Conservation (phyloP, 2,888 invertebrate species). For the Disparrhopalites patrizii region DNA sequence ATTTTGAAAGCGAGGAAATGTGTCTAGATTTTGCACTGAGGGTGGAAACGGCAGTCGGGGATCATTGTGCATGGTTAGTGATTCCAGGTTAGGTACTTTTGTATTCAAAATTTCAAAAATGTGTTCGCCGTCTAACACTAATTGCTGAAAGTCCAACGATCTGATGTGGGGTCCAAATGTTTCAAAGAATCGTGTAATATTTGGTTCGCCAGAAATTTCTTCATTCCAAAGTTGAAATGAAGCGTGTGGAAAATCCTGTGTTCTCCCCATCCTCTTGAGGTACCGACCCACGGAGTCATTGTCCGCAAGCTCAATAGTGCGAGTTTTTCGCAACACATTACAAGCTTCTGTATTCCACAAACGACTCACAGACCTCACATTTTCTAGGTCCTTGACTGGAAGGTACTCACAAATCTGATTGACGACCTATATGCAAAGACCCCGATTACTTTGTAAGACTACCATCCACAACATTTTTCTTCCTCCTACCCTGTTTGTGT, state of each 20-base stretch:
- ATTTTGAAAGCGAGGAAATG: neutral
- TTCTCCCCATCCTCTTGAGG: neutral
- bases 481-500: too few relatives aligned
- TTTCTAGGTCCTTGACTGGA: neutral
- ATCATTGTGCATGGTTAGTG: conserved; percentile 9
- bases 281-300: conserved; percentile 1
- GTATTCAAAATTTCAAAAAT: conserved; percentile 2
- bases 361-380: conserved; percentile 2
- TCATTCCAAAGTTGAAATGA: conserved; percentile 12
- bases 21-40: neutral
- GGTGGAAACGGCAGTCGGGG: conserved; percentile 3
- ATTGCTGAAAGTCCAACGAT: conserved; percentile 15
- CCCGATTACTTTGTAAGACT: too few relatives aligned
- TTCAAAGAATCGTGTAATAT: conserved; percentile 6
- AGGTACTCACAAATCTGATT: conserved; percentile 2
- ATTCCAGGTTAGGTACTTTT: conserved; percentile 13
- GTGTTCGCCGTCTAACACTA: conserved; percentile 1
- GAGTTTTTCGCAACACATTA: neutral
- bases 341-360: conserved; percentile 21
- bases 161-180: conserved; percentile 9
- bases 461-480: too few relatives aligned
- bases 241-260: conserved; percentile 6
- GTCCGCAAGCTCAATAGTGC: neutral
- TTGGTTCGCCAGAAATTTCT: conserved; percentile 5
- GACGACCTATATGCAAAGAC: too few relatives aligned